Evolutionary conservation across 2,888 invertebrate species (phyloP).

Genomic region (Dorcus parallelipipedus): DNA sequence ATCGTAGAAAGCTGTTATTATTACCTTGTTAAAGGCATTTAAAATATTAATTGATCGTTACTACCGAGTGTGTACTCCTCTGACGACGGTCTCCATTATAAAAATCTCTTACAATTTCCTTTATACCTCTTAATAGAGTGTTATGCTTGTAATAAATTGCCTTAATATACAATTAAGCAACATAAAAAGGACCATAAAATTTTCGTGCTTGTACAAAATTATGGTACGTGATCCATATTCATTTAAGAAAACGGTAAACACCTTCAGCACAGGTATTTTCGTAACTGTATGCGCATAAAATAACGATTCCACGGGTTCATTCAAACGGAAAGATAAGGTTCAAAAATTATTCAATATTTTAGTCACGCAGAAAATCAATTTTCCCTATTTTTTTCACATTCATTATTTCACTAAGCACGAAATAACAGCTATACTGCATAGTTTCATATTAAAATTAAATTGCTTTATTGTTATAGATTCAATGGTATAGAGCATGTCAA

Average conservation of each 20-base stretch:
- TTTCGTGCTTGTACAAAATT: slow-evolving; percentile 11
- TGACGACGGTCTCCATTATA: slow-evolving; percentile 12
- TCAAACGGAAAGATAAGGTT: too few relatives aligned
- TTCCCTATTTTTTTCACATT: too few relatives aligned
- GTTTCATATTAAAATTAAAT: too few relatives aligned
- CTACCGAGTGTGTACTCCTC: slow-evolving; percentile 12
- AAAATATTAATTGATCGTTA: slow-evolving; percentile 16
- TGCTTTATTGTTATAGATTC: too few relatives aligned
- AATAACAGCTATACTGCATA: too few relatives aligned
- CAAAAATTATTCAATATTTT: too few relatives aligned
- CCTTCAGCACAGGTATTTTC: too few relatives aligned
- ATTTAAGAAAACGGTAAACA: neutral
- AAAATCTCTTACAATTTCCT: slow-evolving; percentile 16
- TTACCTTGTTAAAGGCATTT: slow-evolving; percentile 13
- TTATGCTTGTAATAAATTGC: slow-evolving; percentile 11
- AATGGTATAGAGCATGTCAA: too few relatives aligned
- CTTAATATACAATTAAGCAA: slow-evolving; percentile 14
- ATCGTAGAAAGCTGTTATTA: slow-evolving; percentile 14
- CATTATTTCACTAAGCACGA: too few relatives aligned
- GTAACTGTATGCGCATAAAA: too few relatives aligned
- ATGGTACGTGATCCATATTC: slow-evolving; percentile 3
- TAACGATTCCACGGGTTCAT: too few relatives aligned
- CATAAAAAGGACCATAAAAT: slow-evolving; percentile 15
- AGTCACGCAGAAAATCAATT: too few relatives aligned
- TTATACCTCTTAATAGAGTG: slow-evolving; percentile 16